Conservation (phyloP, 2,113 vertebrate species). For the Polypterus bichir region DNA sequence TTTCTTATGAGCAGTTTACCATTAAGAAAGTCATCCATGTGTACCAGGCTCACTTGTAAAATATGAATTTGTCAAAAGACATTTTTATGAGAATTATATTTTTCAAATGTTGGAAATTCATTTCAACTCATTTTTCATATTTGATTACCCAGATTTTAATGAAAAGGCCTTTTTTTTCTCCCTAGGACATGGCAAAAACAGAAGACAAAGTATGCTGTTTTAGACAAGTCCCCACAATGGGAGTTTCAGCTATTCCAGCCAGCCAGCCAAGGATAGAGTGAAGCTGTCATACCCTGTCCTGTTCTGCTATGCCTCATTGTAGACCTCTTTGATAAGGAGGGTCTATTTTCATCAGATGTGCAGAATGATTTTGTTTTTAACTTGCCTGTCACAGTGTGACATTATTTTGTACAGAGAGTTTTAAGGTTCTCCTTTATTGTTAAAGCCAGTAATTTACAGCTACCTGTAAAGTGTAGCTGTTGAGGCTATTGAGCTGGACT, state of each 20-base stretch:
- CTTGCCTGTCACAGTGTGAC: slow-evolving; percentile 71
- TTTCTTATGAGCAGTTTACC: no score
- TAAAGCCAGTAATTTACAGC: slow-evolving; percentile 72
- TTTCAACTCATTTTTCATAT: no score
- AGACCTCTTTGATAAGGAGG: slow-evolving; percentile 65
- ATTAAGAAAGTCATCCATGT: no score
- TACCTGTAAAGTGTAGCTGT: slow-evolving; percentile 66
- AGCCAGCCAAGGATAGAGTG: slow-evolving; percentile 37
- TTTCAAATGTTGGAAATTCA: no score
- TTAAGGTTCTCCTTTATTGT: slow-evolving; percentile 65
- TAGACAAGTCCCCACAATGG: slow-evolving; percentile 31
- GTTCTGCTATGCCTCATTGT: slow-evolving; percentile 50
- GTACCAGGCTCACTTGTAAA: no score
- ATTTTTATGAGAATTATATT: no score
- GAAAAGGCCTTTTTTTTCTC: slow-evolving; percentile 27
- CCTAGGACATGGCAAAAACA: slow-evolving; percentile 89
- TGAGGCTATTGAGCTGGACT: slow-evolving; percentile 71
- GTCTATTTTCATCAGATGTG: slow-evolving; percentile 62
- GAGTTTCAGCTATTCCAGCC: slow-evolving; percentile 19
- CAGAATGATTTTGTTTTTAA: slow-evolving; percentile 59
- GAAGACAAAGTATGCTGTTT: slow-evolving; percentile 99
- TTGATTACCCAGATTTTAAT: no score
- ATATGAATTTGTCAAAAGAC: no score
- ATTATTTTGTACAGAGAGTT: slow-evolving; percentile 68
- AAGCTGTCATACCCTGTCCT: slow-evolving; percentile 40